Base-by-base conservation (phyloP, 2,797 vertebrate species). In the Centropyge bicolor region DNA sequence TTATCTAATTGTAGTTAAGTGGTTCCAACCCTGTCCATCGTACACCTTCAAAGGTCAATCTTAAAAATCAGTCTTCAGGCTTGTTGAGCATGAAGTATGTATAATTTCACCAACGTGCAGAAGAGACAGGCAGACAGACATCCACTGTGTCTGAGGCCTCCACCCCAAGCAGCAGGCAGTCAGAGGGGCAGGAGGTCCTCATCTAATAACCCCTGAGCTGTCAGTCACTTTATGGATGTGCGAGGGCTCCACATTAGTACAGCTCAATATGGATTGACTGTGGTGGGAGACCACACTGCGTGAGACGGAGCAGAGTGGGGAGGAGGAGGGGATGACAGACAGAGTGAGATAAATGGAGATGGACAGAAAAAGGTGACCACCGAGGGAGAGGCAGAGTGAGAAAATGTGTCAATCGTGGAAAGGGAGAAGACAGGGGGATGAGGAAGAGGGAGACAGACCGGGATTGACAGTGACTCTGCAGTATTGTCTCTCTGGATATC, bases 291-390 rank as follows among this genome's bases (percentile, higher is more conserved):
- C 87, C 86, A 86, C 90, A 91, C 78, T 67, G 80, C 4, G 70
- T 57, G 83, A 87, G 83, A 81, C 12, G 1, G 66, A 73, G 82
- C 66, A 77, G 79, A 74, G 74, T 24, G 14, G 69, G 80, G 73
- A 79, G 72, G 68, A 73, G 72, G 73, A 59, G 48, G 64, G 70
- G 73, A 64, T 79, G 84, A 82, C 76, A 88, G 83, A 84, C 80
- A 70, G 83, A 89, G 80, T 80, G 73, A 89, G 87, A 93, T 85
- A 87, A 90, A 92, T 85, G 79, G 82, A 89, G 63, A 84, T 45
- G 78, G 82, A 89, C 79, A 81, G 88, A 89, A 80, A 88, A 88
- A 87, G 86, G 82, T 85, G 88, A 83, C 78, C 86, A 83, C 73
- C 48, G 68, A 68, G 74, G 80, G 84, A 83, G 84, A 81, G 61